These are phyloP conservation scores for Heliconius congener DNA, from an alignment of 1,140 invertebrate genomes.

Conservation along the genomic window DNA sequence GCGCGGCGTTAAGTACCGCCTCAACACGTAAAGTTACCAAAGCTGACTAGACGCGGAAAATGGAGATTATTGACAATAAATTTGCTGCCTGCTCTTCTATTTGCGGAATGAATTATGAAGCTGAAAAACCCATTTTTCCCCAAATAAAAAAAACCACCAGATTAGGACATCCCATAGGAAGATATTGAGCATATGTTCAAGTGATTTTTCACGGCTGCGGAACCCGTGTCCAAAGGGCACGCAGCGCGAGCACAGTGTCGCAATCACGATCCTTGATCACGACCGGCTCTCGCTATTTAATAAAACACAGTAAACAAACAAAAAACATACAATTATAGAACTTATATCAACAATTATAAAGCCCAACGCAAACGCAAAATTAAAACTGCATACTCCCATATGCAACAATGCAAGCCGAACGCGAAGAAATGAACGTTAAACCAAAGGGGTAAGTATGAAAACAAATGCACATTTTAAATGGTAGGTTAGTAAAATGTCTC, in stretches of 20 bases:
- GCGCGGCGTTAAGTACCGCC: too few relatives aligned
- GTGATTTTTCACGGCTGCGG: conserved; percentile 79
- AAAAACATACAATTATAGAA: conserved; percentile 48
- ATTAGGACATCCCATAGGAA: conserved; percentile 67
- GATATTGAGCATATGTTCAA: conserved; percentile 75
- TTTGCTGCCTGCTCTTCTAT: too few relatives aligned
- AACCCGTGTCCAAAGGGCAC: conserved; percentile 78
- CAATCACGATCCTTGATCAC: conserved; percentile 79
- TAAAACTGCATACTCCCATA: conserved; percentile 42
- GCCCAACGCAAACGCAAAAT: conserved; percentile 43
- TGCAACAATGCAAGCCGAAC: conserved; percentile 32
- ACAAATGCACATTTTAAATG: conserved; percentile 45
- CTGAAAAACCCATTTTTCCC: too few relatives aligned
- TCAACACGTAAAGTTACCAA: too few relatives aligned
- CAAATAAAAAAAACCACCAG: conserved; percentile 28
- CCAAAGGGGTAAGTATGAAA: conserved; percentile 33
- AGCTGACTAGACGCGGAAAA: too few relatives aligned
- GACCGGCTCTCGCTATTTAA: conserved; percentile 72
- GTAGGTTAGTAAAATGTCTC: conserved; percentile 71
- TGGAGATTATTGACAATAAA: too few relatives aligned
- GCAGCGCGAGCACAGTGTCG: conserved; percentile 74
- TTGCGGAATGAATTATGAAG: too few relatives aligned
- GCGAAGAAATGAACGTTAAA: conserved; percentile 50
- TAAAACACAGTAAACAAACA: conserved; percentile 44
- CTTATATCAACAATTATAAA: conserved; percentile 46